These are phyloP conservation scores for Etheostoma nigrum DNA, from an alignment of 2,797 vertebrate genomes.

Conservation along the genomic window DNA sequence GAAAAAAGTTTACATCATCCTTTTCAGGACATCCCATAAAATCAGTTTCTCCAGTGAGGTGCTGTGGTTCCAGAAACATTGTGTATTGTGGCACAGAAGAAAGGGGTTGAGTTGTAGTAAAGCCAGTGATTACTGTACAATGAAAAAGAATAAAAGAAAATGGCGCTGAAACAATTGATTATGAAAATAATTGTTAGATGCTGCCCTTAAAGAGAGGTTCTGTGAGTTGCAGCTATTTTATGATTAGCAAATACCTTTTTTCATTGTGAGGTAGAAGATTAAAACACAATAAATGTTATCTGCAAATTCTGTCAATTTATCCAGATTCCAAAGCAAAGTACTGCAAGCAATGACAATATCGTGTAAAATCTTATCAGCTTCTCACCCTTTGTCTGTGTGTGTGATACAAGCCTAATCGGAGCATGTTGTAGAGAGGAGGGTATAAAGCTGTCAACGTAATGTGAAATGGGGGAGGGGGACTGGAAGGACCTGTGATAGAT, in stretches of 20 bases:
- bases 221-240: background rate
- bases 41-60: constrained; percentile 38
- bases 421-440: constrained; percentile 43
- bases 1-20: background rate
- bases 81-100: constrained; percentile 6
- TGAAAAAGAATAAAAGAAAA: constrained; percentile 9
- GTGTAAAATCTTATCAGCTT: constrained; percentile 67
- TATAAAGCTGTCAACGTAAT: constrained; percentile 68
- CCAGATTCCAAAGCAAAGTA: constrained; percentile 15
- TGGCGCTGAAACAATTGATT: background rate
- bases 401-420: constrained; percentile 44
- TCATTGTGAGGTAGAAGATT: background rate
- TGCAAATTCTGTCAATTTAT: constrained; percentile 22
- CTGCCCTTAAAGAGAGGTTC: background rate
- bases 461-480: constrained; percentile 73
- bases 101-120: background rate
- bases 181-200: background rate
- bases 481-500: constrained; percentile 66
- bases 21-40: constrained; percentile 14
- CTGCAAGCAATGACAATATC: constrained; percentile 24
- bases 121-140: background rate
- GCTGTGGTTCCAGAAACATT: constrained; percentile 53
- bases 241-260: background rate
- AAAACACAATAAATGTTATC: background rate
- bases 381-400: constrained; percentile 70